Conservation (phyloP, 2,888 invertebrate species). For the Anorthoa munda region DNA sequence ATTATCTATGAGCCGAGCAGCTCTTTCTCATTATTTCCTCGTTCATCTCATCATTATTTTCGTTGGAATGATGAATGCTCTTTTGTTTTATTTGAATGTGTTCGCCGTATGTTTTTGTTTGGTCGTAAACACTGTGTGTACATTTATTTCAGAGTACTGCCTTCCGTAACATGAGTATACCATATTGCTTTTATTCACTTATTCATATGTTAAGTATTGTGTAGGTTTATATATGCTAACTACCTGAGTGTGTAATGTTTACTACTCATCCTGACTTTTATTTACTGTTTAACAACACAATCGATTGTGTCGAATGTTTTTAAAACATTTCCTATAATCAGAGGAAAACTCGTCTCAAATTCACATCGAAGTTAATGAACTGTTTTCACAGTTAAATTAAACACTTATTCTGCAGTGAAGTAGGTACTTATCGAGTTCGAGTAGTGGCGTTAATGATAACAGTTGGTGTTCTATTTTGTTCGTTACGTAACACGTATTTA, state of each 20-base stretch:
- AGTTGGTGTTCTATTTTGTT: constrained; percentile 36
- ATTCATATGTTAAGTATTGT: not conserved
- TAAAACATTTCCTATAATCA: not conserved
- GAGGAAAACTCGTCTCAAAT: constrained; percentile 1
- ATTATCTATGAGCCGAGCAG: constrained; percentile 84
- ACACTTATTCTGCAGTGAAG: constrained; percentile 22
- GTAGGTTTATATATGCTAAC: not conserved
- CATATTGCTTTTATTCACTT: not conserved
- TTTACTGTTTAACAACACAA: not conserved
- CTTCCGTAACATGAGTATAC: not conserved
- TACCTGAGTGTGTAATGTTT: not conserved
- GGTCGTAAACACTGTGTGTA: constrained; percentile 13
- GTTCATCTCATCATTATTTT: constrained; percentile 78
- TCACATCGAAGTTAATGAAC: constrained; percentile 18
- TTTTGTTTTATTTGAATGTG: constrained; percentile 68
- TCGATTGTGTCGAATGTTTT: not conserved
- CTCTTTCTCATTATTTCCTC: constrained; percentile 78
- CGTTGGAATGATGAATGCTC: constrained; percentile 72
- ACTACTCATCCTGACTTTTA: not conserved
- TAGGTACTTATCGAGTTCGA: constrained; percentile 20
- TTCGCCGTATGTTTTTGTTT: constrained; percentile 49
- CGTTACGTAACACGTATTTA: constrained; percentile 22
- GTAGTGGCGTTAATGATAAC: constrained; percentile 32
- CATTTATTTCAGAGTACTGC: not conserved
- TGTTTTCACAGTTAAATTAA: constrained; percentile 43